A percentile compares a stretch with the other conserved stretches of the same genome.
Conservation (phyloP, 2,888 invertebrate genomes). For the Cephus nigrinus region DNA sequence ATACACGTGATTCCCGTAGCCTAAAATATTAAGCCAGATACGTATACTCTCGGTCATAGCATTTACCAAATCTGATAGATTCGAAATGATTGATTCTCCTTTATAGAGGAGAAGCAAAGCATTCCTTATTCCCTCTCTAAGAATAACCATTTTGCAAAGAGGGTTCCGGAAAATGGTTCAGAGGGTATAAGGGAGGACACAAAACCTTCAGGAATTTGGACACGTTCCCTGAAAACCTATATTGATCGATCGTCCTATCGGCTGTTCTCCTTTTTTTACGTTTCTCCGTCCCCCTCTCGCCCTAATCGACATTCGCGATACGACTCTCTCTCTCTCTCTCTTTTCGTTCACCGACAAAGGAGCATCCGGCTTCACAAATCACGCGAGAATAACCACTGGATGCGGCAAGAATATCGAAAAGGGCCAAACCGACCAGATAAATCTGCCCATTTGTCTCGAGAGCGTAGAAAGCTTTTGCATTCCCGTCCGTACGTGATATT, state of each 20-base stretch:
- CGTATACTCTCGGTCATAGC: not conserved
- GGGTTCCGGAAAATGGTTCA: not conserved
- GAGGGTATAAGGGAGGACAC: not conserved
- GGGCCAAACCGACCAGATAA: slow-evolving; percentile 16
- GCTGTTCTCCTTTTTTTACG: not conserved
- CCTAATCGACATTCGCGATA: too few relatives aligned
- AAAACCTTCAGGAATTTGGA: not conserved
- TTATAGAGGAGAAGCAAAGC: not conserved
- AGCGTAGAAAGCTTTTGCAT: slow-evolving; percentile 14
- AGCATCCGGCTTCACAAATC: not conserved
- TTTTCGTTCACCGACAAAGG: not conserved
- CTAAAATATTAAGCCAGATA: not conserved
- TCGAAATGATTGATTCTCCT: not conserved
- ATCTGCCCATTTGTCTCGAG: slow-evolving; percentile 21
- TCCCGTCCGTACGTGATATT: slow-evolving; percentile 19
- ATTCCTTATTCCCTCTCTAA: not conserved
- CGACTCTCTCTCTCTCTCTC: not conserved
- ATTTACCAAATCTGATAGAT: not conserved
- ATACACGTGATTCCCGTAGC: not conserved
- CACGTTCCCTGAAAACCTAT: not conserved
- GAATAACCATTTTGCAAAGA: not conserved
- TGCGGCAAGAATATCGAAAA: slow-evolving; percentile 18
- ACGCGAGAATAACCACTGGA: not conserved
- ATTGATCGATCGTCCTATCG: not conserved
- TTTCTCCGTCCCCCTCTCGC: not conserved